Percentiles rank a stretch among this genome's conserved stretches.
Conservation (phyloP, 2,797 vertebrate genomes). For the Erethizon dorsatum region DNA sequence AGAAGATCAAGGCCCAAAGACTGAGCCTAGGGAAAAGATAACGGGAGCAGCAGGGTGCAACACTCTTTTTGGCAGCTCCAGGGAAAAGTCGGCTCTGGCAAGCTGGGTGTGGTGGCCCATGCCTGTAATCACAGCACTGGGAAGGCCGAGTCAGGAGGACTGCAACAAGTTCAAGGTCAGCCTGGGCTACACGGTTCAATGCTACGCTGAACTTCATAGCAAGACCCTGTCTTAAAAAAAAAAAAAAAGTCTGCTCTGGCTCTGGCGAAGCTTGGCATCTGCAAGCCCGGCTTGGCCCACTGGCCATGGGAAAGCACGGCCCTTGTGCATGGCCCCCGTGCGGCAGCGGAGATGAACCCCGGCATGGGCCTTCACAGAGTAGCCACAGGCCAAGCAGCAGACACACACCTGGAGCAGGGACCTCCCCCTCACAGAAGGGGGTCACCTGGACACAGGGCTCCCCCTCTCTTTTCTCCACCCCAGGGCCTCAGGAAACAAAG, state of each 20-base stretch:
- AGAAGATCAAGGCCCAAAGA: neutral
- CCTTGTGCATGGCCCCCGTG: too few species aligned
- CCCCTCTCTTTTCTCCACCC: neutral
- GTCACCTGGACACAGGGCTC: neutral
- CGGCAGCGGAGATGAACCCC: neutral
- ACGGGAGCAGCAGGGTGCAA: too few species aligned
- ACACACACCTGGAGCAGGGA: neutral
- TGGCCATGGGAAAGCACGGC: neutral
- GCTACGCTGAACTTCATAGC: neutral
- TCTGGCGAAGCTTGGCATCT: neutral
- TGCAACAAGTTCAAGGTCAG: neutral
- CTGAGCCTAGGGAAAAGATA: neutral
- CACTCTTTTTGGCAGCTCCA: neutral
- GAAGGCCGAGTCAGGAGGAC: neutral
- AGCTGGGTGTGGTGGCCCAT: neutral
- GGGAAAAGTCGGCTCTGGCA: neutral
- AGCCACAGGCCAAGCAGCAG: neutral
- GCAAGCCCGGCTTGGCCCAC: neutral
- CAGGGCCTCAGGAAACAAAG: conserved; percentile 7
- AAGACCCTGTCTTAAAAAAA: neutral
- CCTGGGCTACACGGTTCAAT: neutral
- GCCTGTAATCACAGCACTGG: neutral
- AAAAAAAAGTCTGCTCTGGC: neutral
- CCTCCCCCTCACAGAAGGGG: neutral
- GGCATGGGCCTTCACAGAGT: neutral